Conservation (phyloP, 53 echinoderm and acorn worm species). For the Patiria pectinifera region DNA sequence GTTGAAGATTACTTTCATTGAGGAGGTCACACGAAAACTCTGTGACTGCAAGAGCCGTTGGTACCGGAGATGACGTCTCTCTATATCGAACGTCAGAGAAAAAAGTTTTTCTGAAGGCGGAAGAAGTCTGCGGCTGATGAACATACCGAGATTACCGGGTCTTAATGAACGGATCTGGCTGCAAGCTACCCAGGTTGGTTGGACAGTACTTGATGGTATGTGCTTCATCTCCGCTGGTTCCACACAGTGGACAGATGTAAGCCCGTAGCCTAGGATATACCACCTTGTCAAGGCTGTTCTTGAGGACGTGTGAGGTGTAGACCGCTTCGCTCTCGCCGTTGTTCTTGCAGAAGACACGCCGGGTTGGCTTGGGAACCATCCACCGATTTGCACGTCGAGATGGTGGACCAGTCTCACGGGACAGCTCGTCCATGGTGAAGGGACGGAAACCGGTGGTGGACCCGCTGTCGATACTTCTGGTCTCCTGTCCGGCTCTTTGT, state of each 20-base stretch:
- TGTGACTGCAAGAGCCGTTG: neutral
- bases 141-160: neutral
- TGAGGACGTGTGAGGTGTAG: no score
- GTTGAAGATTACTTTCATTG: no score
- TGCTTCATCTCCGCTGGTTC: no score
- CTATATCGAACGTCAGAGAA: no score
- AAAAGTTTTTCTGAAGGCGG: neutral
- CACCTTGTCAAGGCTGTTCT: no score
- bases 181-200: slow-evolving; percentile 46
- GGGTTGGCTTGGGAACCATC: slow-evolving; percentile 3
- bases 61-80: no score
- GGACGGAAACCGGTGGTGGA: slow-evolving; percentile 23
- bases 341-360: no score
- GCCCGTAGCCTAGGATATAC: no score
- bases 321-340: no score
- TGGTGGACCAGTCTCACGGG: neutral
- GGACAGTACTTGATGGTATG: slow-evolving; percentile 36
- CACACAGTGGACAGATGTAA: no score
- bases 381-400: slow-evolving; percentile 19
- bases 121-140: slow-evolving; percentile 9
- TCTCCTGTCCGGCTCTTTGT: slow-evolving; percentile 3
- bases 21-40: slow-evolving; percentile 20
- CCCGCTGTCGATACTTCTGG: neutral
- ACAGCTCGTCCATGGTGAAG: slow-evolving; percentile 5
- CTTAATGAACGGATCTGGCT: slow-evolving; percentile 18